Evolutionary conservation across 1,140 invertebrate genomes (phyloP).

Genomic region (Trinorchestia longiramus): DNA sequence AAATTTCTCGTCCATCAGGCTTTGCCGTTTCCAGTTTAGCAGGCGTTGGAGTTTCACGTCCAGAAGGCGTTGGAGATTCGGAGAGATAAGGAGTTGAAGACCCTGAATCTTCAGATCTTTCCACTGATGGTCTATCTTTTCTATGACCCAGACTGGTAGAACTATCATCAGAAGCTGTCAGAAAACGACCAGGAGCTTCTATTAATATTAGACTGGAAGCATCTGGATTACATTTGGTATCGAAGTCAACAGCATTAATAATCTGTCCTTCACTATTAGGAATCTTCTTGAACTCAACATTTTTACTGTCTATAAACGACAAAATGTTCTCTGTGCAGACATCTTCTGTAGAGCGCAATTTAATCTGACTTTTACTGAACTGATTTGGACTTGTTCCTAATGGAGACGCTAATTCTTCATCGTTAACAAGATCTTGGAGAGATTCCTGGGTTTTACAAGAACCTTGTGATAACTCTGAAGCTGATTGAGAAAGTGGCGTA

Average conservation of each 20-base stretch:
- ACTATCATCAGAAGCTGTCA: neutral
- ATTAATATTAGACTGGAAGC: neutral
- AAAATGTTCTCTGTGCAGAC: neutral
- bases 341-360: neutral
- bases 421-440: neutral
- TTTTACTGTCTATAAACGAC: neutral
- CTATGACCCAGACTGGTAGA: neutral
- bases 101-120: neutral
- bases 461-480: neutral
- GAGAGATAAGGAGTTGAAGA: neutral
- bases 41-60: neutral
- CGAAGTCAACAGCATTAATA: neutral
- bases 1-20: neutral
- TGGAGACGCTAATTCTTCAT: neutral
- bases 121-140: neutral
- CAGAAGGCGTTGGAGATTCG: neutral
- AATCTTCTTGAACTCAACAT: neutral
- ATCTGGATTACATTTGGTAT: neutral
- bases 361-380: neutral
- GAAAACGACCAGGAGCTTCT: neutral
- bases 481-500: neutral
- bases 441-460: neutral
- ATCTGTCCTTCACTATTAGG: neutral
- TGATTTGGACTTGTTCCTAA: neutral
- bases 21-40: neutral